These are phyloP conservation scores for Sebastes wilsoni DNA, from an alignment of 2,797 vertebrate species.

Conservation along the genomic window DNA sequence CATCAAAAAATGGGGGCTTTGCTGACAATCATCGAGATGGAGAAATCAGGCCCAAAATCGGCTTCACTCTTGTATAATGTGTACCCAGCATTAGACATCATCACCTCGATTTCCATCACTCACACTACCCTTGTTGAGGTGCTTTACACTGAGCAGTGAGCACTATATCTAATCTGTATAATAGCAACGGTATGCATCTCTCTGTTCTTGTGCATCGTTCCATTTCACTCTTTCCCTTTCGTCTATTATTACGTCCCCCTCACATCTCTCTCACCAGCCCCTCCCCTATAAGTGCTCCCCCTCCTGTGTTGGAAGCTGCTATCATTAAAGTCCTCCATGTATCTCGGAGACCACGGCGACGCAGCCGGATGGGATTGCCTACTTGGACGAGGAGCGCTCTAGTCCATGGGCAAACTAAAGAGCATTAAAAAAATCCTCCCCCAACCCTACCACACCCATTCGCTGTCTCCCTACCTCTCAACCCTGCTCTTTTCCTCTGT, in stretches of 20 bases:
- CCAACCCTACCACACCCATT: neutral
- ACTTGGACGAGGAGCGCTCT: constrained; percentile 1
- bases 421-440: neutral
- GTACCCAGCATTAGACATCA: neutral
- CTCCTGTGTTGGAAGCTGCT: constrained; percentile 16
- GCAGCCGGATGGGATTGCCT: constrained; percentile 12
- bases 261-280: neutral
- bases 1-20: neutral
- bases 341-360: constrained; percentile 22
- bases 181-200: constrained; percentile 4
- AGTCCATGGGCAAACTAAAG: constrained; percentile 12
- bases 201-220: neutral
- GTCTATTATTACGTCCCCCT: neutral
- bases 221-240: neutral
- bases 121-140: neutral
- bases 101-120: neutral
- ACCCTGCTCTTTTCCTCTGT: constrained; percentile 18
- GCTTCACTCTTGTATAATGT: neutral
- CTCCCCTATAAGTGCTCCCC: neutral
- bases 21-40: too few relatives aligned
- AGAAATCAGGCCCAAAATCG: neutral
- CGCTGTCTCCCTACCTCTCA: constrained; percentile 1
- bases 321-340: constrained; percentile 28
- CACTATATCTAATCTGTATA: neutral
- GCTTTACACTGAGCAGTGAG: constrained; percentile 5